Evolutionary conservation across 2,888 invertebrate species (phyloP), one percentile per base, ranked within the genome.

Genomic region (Panorpa germanica): DNA sequence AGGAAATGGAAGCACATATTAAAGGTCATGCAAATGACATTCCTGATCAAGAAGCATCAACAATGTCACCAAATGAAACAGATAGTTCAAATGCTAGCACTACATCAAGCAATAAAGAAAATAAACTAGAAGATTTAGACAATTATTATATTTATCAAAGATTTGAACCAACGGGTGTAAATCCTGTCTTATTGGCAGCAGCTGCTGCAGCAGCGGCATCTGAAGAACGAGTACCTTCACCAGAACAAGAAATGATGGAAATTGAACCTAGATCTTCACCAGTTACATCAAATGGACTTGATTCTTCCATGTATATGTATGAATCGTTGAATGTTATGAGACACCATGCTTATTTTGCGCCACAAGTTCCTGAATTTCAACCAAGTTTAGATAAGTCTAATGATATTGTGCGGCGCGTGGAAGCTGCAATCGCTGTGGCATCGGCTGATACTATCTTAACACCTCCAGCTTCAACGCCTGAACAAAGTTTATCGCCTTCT

Each of bases 1-100:
- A 86, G 48, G 75, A 76, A 40, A 81, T 88, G 78, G 86, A 86
- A 49, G 68, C 77, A 10, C 86, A 88, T 52, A 85, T 86, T 32
- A 76, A 76, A 47, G 71, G 70, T 2, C 78, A 78, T 45, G 69
- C 74, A 21, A 71, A 73, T 34, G 52, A 52, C 42, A 54, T 63
- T 16, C 59, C 64, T n/a, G 65, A 71, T 26, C 53, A 62, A 35
- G 54, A 57, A 33, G 40, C 41, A 31, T 39, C 36, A 30, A 34
- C 14, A 35, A 23, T 27, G 10, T 16, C 36, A 8, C 24, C 37
- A 5, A 23, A 24, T 22, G 13, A n/a, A 12, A 28, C 33, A 25
- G n/a, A n/a, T n/a, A n/a, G n/a, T n/a, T n/a, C n/a, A n/a, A n/a
- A n/a, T n/a, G n/a, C n/a, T n/a, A n/a, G n/a, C n/a, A n/a, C n/a